Conservation (phyloP, 2,113 vertebrate species). For the Agapornis roseicollis region DNA sequence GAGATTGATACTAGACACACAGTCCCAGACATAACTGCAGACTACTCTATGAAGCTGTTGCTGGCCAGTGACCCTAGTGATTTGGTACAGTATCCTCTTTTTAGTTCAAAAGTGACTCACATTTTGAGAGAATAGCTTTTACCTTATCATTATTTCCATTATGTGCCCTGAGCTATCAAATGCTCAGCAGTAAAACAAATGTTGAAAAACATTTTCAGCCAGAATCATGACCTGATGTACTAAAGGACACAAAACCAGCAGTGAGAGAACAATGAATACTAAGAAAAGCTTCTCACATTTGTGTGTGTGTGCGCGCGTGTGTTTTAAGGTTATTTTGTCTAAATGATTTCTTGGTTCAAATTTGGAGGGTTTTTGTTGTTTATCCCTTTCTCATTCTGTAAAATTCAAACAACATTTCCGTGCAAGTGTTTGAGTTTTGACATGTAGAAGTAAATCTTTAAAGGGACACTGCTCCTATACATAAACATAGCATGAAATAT, state of each 20-base stretch:
- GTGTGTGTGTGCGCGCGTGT: background rate
- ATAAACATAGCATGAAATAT: background rate
- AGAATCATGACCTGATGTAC: background rate
- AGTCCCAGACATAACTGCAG: background rate
- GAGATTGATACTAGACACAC: background rate
- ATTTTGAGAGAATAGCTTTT: background rate
- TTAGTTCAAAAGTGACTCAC: background rate
- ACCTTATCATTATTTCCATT: background rate
- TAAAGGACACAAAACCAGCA: background rate
- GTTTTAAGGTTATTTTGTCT: background rate
- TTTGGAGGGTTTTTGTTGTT: background rate
- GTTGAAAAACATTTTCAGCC: background rate
- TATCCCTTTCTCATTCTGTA: background rate
- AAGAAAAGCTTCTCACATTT: background rate
- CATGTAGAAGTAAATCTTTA: background rate
- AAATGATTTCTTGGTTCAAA: background rate
- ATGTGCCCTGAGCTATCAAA: background rate
- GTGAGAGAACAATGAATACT: background rate
- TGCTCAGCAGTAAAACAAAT: background rate
- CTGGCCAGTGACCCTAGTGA: background rate
- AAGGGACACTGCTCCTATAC: background rate
- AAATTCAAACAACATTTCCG: background rate
- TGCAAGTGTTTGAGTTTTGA: background rate
- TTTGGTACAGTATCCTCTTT: background rate
- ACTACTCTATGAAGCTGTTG: background rate